phyloP scores from a whole-genome alignment of 92 coral and sea anemone genomes.

The Porites lobata region DNA sequence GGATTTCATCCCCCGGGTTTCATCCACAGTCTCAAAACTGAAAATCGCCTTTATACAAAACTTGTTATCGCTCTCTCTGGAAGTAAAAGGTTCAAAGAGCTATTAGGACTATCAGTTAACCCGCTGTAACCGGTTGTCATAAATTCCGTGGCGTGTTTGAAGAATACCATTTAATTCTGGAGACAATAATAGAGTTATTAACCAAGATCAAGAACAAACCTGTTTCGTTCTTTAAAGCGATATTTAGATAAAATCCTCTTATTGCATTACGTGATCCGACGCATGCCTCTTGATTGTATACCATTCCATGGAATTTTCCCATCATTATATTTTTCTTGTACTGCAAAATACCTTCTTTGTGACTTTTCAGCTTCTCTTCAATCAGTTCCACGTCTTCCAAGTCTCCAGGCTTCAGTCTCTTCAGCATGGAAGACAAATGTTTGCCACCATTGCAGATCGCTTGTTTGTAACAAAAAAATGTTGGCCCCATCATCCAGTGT shows the following conservation, averaged over 20 bases:
- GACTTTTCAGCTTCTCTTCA: conserved; percentile 61
- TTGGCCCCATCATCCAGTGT: background rate
- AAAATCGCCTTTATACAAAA: no score
- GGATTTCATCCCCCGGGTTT: no score
- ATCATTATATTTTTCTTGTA: conserved; percentile 85
- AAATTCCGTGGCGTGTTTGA: no score
- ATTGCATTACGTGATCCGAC: conserved; percentile 81
- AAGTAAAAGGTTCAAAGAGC: no score
- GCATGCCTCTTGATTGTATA: conserved; percentile 85
- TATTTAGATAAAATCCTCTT: conserved; percentile 71
- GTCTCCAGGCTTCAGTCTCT: conserved; percentile 57
- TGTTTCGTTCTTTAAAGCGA: conserved; percentile 74
- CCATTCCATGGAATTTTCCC: conserved; percentile 87
- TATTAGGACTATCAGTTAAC: no score
- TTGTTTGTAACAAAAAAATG: background rate
- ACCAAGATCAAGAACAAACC: conserved; percentile 57
- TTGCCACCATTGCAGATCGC: conserved; percentile 13
- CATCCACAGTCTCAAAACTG: no score
- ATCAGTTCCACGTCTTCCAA: conserved; percentile 60
- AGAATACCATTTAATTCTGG: no score
- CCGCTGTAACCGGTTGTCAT: no score
- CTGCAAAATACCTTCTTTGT: conserved; percentile 61
- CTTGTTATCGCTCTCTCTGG: no score
- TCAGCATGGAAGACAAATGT: conserved; percentile 54
- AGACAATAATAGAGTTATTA: background rate